These are phyloP conservation scores for Toxotes lorentzi DNA, from an alignment of 2,797 vertebrate species.

Conservation along the genomic window DNA sequence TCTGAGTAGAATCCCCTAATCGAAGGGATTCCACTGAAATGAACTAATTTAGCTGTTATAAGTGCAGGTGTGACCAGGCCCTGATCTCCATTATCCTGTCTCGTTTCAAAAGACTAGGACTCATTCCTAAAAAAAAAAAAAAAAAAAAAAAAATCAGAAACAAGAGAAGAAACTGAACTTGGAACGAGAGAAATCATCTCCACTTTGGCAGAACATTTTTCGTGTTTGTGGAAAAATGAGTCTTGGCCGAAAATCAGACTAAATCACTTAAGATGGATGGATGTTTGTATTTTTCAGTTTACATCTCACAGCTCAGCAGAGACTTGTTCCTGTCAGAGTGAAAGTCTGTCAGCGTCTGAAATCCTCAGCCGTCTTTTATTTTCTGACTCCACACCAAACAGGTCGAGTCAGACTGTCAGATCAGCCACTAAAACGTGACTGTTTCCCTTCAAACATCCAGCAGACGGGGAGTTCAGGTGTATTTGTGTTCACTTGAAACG, in stretches of 20 bases:
- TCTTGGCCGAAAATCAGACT: conserved; percentile 21
- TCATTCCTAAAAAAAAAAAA: neutral
- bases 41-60: neutral
- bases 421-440: conserved; percentile 48
- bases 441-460: conserved; percentile 33
- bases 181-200: neutral
- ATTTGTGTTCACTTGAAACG: conserved; percentile 65
- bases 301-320: conserved; percentile 22
- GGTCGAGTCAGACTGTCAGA: conserved; percentile 51
- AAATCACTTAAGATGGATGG: conserved; percentile 19
- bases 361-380: conserved; percentile 46
- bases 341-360: conserved; percentile 26
- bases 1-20: too few relatives aligned
- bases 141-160: neutral
- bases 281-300: conserved; percentile 28
- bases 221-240: conserved; percentile 1
- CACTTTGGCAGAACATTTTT: neutral
- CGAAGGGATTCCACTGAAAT: neutral
- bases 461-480: conserved; percentile 52
- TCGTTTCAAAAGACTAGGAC: neutral
- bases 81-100: neutral
- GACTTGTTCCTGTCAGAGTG: neutral
- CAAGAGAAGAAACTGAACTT: neutral
- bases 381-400: conserved; percentile 11
- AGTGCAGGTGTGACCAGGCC: neutral